Base-by-base conservation (phyloP, 2,888 invertebrate genomes). In the Agonopterix subpropinquella region DNA sequence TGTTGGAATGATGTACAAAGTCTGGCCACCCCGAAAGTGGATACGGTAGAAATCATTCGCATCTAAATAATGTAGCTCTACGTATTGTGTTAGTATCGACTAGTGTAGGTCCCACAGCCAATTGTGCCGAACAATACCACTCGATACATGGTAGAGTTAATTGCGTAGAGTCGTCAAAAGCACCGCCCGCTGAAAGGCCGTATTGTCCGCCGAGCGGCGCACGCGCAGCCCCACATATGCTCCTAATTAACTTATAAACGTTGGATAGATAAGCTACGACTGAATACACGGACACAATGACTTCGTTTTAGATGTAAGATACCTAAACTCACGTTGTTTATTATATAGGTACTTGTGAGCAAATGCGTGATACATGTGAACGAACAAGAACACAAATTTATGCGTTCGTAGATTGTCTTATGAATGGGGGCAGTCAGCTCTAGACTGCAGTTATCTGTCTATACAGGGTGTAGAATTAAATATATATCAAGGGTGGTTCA, bases 211-310 rank as follows among this genome's bases (percentile, higher is more conserved):
- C 45, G 56, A 65, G 64, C 67, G 63, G 70, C 71, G 67, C 66
- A 60, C 67, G 68, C 74, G 70, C 67, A 70, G 61, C 64, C 61
- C 64, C 72, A 70, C 73, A 76, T 67, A 60, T 62, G 77, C 61
- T 75, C 65, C 65, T 80, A 81, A 85, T 86, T 84, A 82, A 77
- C 76, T 79, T 72, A 75, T 73, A 66, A 72, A 72, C 65, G 66
- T 57, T 56, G 58, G 53, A 66, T 62, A 67, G 65, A 72, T 65
- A 70, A 62, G 51, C 56, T 57, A 60, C 58, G 64, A 58, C 55
- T 56, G 58, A 61, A 58, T 62, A 56, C 59, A 59, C 53, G 45
- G 51, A 55, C 53, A 69, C 67, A 77, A 73, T 65, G 57, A 60
- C 60, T 65, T 49, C 49, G 48, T 58, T 58, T 57, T 53, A 57